A percentile compares a stretch with the other conserved stretches of the same genome.
phyloP scores from a whole-genome alignment of 1,140 invertebrate species.

The Camponotus vicinus region DNA sequence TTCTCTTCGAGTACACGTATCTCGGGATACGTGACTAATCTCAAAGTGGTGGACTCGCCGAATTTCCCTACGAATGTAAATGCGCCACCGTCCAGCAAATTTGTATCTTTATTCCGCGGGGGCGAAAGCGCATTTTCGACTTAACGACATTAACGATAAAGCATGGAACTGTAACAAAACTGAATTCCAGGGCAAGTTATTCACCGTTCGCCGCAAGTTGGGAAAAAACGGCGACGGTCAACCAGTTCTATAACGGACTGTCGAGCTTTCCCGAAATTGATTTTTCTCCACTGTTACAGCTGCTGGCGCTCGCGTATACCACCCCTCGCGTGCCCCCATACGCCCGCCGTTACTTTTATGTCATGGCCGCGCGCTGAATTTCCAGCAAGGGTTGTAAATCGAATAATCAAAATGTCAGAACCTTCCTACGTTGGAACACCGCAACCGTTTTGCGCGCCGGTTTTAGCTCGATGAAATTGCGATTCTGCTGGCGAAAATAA shows the following conservation, averaged over 20 bases:
- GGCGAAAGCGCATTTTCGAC: background rate
- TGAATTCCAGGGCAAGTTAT: constrained; percentile 62
- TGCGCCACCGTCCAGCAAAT: constrained; percentile 8
- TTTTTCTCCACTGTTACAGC: constrained; percentile 72
- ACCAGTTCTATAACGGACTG: constrained; percentile 72
- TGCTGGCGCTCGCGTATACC: constrained; percentile 47
- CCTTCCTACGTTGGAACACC: constrained; percentile 67
- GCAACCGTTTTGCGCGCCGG: constrained; percentile 68
- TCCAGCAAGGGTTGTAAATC: constrained; percentile 76
- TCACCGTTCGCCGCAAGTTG: constrained; percentile 43
- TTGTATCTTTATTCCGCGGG: constrained; percentile 12
- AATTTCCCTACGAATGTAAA: constrained; percentile 15
- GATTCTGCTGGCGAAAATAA: constrained; percentile 58
- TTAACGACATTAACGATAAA: constrained; percentile 60
- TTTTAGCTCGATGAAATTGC: constrained; percentile 69
- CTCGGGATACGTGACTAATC: constrained; percentile 5
- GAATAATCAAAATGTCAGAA: constrained; percentile 77
- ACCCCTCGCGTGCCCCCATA: constrained; percentile 44
- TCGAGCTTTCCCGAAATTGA: constrained; percentile 75
- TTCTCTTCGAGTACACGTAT: constrained; percentile 12
- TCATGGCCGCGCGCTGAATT: constrained; percentile 71
- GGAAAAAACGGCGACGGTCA: constrained; percentile 60
- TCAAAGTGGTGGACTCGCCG: background rate
- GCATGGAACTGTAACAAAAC: constrained; percentile 63
- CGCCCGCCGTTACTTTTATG: constrained; percentile 73